Evolutionary conservation across 2,113 vertebrate genomes (phyloP), one percentile per base, ranked within the genome.

Genomic region (Petromus typicus): DNA sequence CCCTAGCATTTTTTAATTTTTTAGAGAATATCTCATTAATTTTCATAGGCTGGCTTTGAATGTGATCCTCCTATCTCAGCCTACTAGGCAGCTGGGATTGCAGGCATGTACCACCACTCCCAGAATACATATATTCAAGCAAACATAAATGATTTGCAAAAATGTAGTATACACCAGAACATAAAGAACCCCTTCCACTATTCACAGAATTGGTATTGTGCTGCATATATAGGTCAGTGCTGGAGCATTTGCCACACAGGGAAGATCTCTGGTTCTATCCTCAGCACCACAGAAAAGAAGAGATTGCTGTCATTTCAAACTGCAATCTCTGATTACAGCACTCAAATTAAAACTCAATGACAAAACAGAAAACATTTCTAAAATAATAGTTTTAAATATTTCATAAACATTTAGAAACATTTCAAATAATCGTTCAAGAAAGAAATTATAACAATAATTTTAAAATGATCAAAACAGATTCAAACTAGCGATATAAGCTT

Each of bases 111-210:
- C 16, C 34, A 67, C 66, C 34, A 34, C 16, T 17, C n/a, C 66
- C 34, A n/a, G 34, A 43, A 75, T 43, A 40, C 16, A 73, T 43
- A 43, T 25, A 25, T 22, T 59, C 73, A 57, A 80, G 25, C 14
- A 87, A 5, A 82, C 9, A 30, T 32, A 51, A 87, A 91, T 69
- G 56, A 86, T 90, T 91, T 82, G 67, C 22, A 82, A 83, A 69
- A 91, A 56, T 9, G 69, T 18, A 87, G 32, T n/a, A 40, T 11
- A 90, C 1, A 51, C 40, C 57, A 82, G 40, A 56, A n/a, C 51
- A n/a, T 57, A 75, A 66, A 73, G 45, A 34, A 64, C 64, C 25
- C 40, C n/a, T 86, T 86, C 86, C 34, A 59, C 40, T 76, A 76
- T 81, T 82, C 59, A 86, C 59, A 67, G 23, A 63, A 48, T 5